Evolutionary conservation across 2,113 vertebrate species (phyloP).

Genomic region (Chionis minor): DNA sequence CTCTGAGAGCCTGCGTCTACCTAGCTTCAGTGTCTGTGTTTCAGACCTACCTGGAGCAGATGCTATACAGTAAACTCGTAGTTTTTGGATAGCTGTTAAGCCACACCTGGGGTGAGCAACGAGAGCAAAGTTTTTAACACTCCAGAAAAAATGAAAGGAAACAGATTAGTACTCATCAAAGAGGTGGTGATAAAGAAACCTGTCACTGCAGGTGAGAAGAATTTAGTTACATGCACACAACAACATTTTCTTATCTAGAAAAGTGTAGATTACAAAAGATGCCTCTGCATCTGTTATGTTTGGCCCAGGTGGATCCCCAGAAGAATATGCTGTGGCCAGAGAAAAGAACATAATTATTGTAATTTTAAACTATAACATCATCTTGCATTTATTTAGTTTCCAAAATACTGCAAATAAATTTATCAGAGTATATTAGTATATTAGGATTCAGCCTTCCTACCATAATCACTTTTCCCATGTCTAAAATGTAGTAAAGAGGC

Average conservation of each 20-base stretch:
- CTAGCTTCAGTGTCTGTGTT: constrained; percentile 7
- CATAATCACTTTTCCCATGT: background rate
- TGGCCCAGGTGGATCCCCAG: background rate
- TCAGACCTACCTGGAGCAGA: constrained; percentile 55
- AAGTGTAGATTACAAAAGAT: background rate
- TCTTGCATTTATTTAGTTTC: background rate
- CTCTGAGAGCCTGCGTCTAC: constrained; percentile 4
- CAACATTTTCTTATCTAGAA: background rate
- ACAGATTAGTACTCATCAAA: constrained; percentile 29
- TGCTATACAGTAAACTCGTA: constrained; percentile 51
- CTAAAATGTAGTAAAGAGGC: background rate
- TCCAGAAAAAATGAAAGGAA: constrained; percentile 18
- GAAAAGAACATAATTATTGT: constrained; percentile 6
- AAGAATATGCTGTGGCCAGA: background rate
- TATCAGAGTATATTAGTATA: background rate
- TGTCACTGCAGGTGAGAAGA: constrained; percentile 24
- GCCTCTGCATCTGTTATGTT: constrained; percentile 19
- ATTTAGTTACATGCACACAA: constrained; percentile 1
- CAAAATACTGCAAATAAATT: background rate
- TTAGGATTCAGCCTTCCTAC: background rate
- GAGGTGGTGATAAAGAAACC: background rate
- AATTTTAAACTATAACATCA: background rate
- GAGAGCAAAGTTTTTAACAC: constrained; percentile 47
- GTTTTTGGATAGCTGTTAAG: constrained; percentile 52
- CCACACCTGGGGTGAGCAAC: constrained; percentile 21